Evolutionary conservation across 1,140 invertebrate genomes (phyloP), one percentile per base, ranked within the genome.

Genomic region (Spodoptera frugiperda): DNA sequence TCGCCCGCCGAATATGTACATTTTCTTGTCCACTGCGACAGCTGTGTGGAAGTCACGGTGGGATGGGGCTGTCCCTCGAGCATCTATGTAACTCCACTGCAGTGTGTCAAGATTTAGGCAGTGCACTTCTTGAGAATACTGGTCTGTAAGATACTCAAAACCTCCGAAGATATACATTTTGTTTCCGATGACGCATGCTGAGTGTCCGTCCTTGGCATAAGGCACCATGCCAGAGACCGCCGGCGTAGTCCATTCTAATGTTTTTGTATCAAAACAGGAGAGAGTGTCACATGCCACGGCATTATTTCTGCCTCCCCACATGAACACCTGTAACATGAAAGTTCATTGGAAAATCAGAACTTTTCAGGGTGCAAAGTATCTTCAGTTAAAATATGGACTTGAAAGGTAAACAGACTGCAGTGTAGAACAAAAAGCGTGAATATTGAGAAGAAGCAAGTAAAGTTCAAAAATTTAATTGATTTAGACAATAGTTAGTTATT

Each of bases 241-340:
- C 10, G 97, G 96, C 46, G 92, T 93, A 39, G 91, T 95, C 98
- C 98, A 98, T 78, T 93, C 94, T 17, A 95, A 91, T 39, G 94
- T 96, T 82, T 94, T 96, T n/a, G 96, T 96, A 94, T 98, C 96
- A 90, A 97, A 98, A 84, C 96, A 96, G 82, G 96, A 98, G 0
- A 99, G 91, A 44, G 95, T 95, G 86, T 97, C 96, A 93, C 97
- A 98, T 3, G 97, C 96, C 63, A 95, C 95, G 83, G 96, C 95
- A 89, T 98, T 98, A 91, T 98, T 98, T 67, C 98, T 94, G 0
- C 98, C 98, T 71, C 98, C 98, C 97, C 98, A 99, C 59, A 99
- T 95, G 84, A 97, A 99, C 17, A 95, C 92, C 94, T 94, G 75
- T 55, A 91, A 88, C 2, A 44, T 10, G 10, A 39, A 17, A 61